Evolutionary conservation across 2,888 invertebrate species (phyloP), one percentile per base, ranked within the genome.

Genomic region (Agriopis marginaria): DNA sequence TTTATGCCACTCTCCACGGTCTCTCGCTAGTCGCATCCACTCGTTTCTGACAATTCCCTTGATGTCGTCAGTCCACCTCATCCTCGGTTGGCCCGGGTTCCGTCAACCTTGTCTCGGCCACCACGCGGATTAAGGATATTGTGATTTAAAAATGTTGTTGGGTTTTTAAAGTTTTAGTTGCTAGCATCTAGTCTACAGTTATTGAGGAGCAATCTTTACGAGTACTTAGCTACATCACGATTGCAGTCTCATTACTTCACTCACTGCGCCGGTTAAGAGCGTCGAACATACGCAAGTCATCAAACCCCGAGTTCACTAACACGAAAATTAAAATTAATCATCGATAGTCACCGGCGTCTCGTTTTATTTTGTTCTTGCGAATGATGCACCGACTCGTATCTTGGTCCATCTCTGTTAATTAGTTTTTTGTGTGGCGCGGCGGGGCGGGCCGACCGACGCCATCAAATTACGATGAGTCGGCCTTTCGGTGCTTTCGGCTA

Each of bases 381-480:
- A 87, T 87, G 86, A 87, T 85, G 86, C 86, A 85, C 82, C 81
- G 82, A 70, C 74, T 80, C 80, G 80, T 82, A 82, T 85, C 85
- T 84, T 83, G 84, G 85, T 88, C 87, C 89, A 89, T 89, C 89
- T 90, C 89, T 88, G 92, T 93, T 93, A 93, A 93, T 93, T 93
- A 93, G 93, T 93, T 93, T 93, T 93, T 93, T 93, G 91, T 92
- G 82, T 85, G 84, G 82, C 79, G 83, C 79, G 87, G 88, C 87
- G 84, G 87, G 89, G 89, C 89, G 91, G 91, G 88, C 80, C 88
- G 85, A 82, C 87, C 89, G 93, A 92, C 93, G 93, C 93, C 93
- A 92, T 93, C 93, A 93, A 93, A 93, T 93, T 94, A 94, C 93
- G 92, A 93, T 93, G 93, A 94, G 93, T 94, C 90, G 93, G 92